Conservation (phyloP, 2,113 vertebrate species). For the Phrynocephalus versicolor region DNA sequence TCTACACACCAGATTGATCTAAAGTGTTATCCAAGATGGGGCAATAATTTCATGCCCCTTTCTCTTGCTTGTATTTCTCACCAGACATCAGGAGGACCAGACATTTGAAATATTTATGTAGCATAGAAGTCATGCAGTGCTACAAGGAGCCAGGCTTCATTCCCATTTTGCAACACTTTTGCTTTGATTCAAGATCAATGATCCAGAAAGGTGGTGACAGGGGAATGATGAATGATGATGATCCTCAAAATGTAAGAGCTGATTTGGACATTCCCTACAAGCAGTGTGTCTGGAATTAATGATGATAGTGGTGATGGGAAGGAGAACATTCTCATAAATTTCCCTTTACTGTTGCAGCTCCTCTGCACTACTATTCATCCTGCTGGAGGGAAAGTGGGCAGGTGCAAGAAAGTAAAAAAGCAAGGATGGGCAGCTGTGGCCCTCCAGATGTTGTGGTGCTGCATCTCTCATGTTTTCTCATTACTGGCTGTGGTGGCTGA, state of each 20-base stretch:
- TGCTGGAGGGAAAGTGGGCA: too few species aligned
- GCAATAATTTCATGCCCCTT: constrained; percentile 32
- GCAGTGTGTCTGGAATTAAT: background rate
- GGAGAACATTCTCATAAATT: too few species aligned
- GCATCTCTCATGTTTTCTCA: too few species aligned
- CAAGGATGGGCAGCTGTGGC: too few species aligned
- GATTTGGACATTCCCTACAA: background rate
- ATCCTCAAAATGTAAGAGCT: background rate
- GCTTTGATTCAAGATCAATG: background rate
- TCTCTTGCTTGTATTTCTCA: constrained; percentile 31
- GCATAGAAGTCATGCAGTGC: too few species aligned
- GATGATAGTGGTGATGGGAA: too few species aligned
- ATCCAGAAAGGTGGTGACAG: background rate
- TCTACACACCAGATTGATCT: constrained; percentile 23
- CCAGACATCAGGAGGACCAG: constrained; percentile 31
- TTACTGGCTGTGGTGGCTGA: too few species aligned
- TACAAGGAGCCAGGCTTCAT: background rate
- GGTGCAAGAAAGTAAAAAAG: too few species aligned
- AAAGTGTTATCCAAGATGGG: constrained; percentile 9
- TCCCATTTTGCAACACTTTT: constrained; percentile 1
- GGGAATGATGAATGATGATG: background rate
- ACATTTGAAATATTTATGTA: constrained; percentile 37
- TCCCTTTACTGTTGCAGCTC: too few species aligned
- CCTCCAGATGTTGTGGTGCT: too few species aligned
- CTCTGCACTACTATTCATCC: too few species aligned